A percentile compares a stretch with the other conserved stretches of the same genome.
These are phyloP conservation scores for Percopsis transmontana DNA, from an alignment of 2,113 vertebrate genomes.

Conservation along the genomic window DNA sequence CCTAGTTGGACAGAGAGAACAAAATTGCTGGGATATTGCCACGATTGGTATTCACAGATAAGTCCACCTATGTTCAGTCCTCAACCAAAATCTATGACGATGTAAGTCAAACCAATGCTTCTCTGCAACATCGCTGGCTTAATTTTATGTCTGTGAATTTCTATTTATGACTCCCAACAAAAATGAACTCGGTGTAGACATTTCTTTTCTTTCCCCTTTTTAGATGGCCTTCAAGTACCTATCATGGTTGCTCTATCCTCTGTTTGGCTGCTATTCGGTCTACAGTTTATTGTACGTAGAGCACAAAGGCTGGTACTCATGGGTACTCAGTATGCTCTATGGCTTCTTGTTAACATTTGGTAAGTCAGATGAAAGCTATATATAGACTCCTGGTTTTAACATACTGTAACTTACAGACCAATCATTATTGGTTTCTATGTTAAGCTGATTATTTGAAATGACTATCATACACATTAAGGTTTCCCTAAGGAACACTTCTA, in stretches of 20 bases:
- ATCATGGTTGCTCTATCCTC: constrained; percentile 92
- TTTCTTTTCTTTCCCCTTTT: background rate
- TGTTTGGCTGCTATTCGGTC: constrained; percentile 91
- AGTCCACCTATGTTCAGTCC: constrained; percentile 91
- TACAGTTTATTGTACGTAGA: constrained; percentile 95
- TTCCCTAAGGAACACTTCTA: too few species aligned
- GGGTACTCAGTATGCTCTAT: constrained; percentile 94
- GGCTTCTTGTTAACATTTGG: constrained; percentile 95
- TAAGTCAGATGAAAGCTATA: constrained; percentile 63
- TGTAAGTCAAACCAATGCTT: constrained; percentile 72
- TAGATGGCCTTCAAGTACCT: constrained; percentile 96
- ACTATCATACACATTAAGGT: background rate
- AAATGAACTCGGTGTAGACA: background rate
- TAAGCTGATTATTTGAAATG: background rate
- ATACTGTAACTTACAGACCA: background rate
- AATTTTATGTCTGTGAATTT: background rate
- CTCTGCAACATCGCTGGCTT: background rate
- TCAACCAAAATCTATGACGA: constrained; percentile 95
- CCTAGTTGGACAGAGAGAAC: constrained; percentile 89
- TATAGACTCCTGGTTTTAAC: background rate
- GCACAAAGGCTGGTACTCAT: constrained; percentile 98
- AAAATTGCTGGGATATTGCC: constrained; percentile 86
- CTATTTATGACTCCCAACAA: background rate
- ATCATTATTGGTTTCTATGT: background rate
- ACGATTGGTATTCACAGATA: constrained; percentile 85